Evolutionary conservation across 2,888 invertebrate species (phyloP).

Genomic region (Rosalia funebris): DNA sequence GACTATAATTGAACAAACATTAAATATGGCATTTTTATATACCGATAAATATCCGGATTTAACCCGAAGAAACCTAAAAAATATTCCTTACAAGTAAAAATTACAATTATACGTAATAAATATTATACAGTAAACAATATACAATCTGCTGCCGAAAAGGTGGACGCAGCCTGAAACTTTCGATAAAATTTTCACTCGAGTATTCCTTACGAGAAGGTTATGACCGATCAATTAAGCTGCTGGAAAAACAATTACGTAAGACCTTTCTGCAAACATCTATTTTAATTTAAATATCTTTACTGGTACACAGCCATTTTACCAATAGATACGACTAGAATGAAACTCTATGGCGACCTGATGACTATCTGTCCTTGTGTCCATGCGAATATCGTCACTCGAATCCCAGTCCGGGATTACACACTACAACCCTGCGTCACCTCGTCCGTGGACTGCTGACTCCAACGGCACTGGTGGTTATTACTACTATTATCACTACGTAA

Average conservation of each 20-base stretch:
- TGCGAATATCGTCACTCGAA: conserved; percentile 1
- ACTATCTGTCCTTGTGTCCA: conserved; percentile 36
- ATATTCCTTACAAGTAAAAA: conserved; percentile 34
- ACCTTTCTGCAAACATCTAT: conserved; percentile 42
- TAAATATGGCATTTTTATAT: conserved; percentile 41
- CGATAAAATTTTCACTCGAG: not conserved
- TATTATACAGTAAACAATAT: conserved; percentile 39
- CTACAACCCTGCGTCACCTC: conserved; percentile 69
- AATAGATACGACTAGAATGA: conserved; percentile 57
- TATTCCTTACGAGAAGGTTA: conserved; percentile 18
- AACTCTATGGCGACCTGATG: conserved; percentile 57
- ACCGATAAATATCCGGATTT: conserved; percentile 35
- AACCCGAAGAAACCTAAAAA: conserved; percentile 33
- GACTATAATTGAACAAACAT: conserved; percentile 42
- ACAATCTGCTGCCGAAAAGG: conserved; percentile 38
- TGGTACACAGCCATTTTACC: conserved; percentile 64
- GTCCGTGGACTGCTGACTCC: conserved; percentile 67
- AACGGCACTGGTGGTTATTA: conserved; percentile 65
- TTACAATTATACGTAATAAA: conserved; percentile 39
- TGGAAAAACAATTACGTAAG: conserved; percentile 24
- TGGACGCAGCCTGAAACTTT: conserved; percentile 5
- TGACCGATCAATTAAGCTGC: conserved; percentile 21
- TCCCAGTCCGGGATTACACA: no score
- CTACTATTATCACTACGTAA: conserved; percentile 64
- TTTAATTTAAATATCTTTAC: conserved; percentile 52